phyloP scores from a whole-genome alignment of 2,797 vertebrate species.

The Onychomys arenicola region DNA sequence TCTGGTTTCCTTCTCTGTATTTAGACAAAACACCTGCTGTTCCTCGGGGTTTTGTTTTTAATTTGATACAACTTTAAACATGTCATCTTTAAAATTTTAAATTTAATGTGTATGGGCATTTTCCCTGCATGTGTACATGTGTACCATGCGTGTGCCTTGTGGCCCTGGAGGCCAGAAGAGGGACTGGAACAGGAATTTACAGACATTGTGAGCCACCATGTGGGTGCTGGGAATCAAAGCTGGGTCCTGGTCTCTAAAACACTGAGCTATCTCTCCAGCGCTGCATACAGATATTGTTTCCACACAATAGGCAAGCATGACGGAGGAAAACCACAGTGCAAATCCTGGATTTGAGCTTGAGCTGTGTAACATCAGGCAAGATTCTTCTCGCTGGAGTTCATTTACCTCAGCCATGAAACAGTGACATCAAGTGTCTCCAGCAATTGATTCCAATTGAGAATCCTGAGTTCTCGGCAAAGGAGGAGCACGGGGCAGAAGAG shows the following conservation, averaged over 20 bases:
- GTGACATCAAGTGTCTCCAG: background rate
- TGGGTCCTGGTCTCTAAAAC: background rate
- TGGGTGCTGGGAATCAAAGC: background rate
- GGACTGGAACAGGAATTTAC: background rate
- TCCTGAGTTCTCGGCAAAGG: background rate
- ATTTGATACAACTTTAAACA: background rate
- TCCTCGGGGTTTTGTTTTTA: background rate
- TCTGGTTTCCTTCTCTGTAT: background rate
- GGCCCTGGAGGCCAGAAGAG: background rate
- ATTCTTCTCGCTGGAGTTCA: background rate
- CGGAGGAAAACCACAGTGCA: background rate
- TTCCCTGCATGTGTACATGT: background rate
- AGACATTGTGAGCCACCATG: background rate
- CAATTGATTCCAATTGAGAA: constrained; percentile 47
- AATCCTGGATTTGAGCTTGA: background rate
- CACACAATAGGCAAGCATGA: background rate
- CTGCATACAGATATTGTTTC: background rate
- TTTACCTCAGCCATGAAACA: constrained; percentile 43
- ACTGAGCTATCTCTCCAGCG: background rate
- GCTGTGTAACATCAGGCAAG: background rate
- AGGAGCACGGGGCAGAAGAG: background rate
- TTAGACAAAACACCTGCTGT: background rate
- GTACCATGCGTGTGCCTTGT: background rate
- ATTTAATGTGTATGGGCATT: background rate
- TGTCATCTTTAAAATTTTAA: background rate